Evolutionary conservation across 2,888 invertebrate species (phyloP).

Genomic region (Ypsolopha sequella): DNA sequence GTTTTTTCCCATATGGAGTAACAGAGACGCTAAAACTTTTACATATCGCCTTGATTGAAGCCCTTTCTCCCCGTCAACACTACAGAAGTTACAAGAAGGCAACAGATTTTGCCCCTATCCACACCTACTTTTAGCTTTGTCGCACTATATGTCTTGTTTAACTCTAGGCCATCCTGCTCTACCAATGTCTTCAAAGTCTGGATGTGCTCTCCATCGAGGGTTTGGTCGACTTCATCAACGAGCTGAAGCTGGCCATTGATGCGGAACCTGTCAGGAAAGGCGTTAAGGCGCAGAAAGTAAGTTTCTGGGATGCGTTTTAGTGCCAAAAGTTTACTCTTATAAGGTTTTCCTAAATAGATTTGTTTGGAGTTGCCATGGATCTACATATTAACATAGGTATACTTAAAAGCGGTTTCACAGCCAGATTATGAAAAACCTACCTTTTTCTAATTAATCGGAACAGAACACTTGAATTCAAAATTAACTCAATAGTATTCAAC

Average conservation of each 20-base stretch:
- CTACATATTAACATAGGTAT: too few relatives aligned
- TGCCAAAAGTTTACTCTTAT: neutral
- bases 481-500: too few relatives aligned
- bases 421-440: too few relatives aligned
- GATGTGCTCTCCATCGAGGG: conserved; percentile 83
- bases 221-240: conserved; percentile 81
- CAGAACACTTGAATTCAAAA: too few relatives aligned
- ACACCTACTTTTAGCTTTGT: neutral
- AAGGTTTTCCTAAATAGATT: neutral
- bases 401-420: too few relatives aligned
- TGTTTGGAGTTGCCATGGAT: too few relatives aligned
- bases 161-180: conserved; percentile 80
- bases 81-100: neutral
- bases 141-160: neutral
- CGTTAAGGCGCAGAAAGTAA: conserved; percentile 91
- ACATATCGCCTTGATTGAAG: too few relatives aligned
- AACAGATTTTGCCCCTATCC: neutral
- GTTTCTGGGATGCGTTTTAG: neutral
- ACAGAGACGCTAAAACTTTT: too few relatives aligned
- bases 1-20: too few relatives aligned
- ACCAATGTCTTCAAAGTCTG: conserved; percentile 82
- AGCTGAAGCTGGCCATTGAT: conserved; percentile 81
- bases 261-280: conserved; percentile 83
- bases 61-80: neutral
- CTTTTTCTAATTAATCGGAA: too few relatives aligned